A percentile compares a stretch with the other conserved stretches of the same genome.
Evolutionary conservation across 2,797 vertebrate genomes (phyloP).

Genomic region (Smutsia temminckii): DNA sequence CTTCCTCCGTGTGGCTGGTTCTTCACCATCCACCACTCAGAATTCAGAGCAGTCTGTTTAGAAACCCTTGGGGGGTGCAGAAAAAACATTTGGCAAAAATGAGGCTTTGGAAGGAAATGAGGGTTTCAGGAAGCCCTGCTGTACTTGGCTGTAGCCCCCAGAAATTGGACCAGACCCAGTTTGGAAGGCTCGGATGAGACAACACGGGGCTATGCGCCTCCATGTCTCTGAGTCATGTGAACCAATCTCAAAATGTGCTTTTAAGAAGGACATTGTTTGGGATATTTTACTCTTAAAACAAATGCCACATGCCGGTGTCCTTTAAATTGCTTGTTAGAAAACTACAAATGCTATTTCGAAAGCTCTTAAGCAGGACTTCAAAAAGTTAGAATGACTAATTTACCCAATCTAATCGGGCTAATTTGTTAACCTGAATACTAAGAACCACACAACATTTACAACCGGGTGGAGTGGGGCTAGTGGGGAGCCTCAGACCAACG

Average conservation of each 20-base stretch:
- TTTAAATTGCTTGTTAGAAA: slow-evolving; percentile 64
- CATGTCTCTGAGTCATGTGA: accelerated
- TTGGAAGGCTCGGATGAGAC: accelerated
- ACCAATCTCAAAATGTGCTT: not conserved
- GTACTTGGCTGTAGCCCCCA: not conserved
- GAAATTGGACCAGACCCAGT: no score
- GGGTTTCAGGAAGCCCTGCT: not conserved
- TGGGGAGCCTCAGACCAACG: not conserved
- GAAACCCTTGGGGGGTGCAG: not conserved
- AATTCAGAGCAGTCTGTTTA: not conserved
- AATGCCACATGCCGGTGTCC: slow-evolving; percentile 54
- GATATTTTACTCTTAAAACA: slow-evolving; percentile 52
- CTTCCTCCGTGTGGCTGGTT: not conserved
- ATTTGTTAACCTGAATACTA: slow-evolving; percentile 59
- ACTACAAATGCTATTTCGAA: slow-evolving; percentile 40
- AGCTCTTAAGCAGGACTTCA: slow-evolving; percentile 29
- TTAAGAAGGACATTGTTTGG: not conserved
- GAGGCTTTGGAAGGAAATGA: not conserved
- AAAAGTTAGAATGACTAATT: slow-evolving; percentile 61
- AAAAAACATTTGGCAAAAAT: not conserved
- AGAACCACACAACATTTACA: slow-evolving; percentile 1
- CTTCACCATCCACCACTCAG: not conserved
- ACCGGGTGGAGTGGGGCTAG: not conserved
- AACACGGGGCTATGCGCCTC: accelerated
- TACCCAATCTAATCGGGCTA: slow-evolving; percentile 56